Evolutionary conservation across 2,797 vertebrate species (phyloP), one percentile per base, ranked within the genome.

Genomic region (Bovichtus diacanthus): DNA sequence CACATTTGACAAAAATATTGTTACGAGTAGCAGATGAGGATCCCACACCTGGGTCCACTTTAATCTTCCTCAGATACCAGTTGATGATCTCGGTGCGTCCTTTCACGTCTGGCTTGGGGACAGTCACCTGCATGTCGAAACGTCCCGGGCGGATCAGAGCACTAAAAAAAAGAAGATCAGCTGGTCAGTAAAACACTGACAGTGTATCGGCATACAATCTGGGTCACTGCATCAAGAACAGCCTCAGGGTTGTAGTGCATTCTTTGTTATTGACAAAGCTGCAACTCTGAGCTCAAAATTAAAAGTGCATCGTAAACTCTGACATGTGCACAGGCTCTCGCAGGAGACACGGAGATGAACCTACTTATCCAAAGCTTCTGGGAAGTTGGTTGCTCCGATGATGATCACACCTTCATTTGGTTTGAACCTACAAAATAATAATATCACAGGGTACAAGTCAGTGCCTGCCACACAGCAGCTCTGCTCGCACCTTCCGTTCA

Each of bases 111-210:
- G 98, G 98, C 88, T 96, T 96, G 60, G 98, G 97, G 74, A 99
- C 97, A 9, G 97, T 99, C 82, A 99, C 98, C 93, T 99, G 98
- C 97, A 98, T 99, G 90, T 99, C 98, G 88, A 99, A 99, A 27
- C 97, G 96, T 54, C 98, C 98, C 5, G 98, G 98, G 65, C 98
- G 97, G 90, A 99, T 96, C 89, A 99, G 95, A 76, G 98, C 97
- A 76, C 98, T 99, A 9, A 41, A 67, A 25, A 38, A 62, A 25
- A 27, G 2, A 23, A 66, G 2, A 54, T 29, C 38, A 39, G 64
- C 5, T 39, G 19, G 34, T 85, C 19, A 60, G 46, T 34, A 34
- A 60, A 49, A 63, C 0, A 63, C 19, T 27, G 15, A 62, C 2
- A 3, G 46, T 51, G 44, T 46, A 23, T 4, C 13, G 55, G 31